These are phyloP conservation scores for Calyptomena viridis DNA, from an alignment of 2,113 vertebrate species.

Conservation along the genomic window DNA sequence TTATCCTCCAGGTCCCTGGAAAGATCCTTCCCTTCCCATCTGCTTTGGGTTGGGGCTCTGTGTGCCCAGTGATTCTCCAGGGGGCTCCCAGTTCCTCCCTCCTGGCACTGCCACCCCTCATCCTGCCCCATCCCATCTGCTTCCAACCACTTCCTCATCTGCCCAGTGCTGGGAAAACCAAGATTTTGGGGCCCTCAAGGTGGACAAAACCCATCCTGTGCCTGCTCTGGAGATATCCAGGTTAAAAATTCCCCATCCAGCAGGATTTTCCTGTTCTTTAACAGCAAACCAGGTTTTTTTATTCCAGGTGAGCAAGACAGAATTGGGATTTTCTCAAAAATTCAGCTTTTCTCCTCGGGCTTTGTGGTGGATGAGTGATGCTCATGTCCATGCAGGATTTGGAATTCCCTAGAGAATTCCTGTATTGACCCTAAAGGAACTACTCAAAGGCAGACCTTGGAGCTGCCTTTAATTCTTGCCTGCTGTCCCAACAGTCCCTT, in stretches of 20 bases:
- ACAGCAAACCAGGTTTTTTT: not conserved
- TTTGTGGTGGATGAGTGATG: accelerated
- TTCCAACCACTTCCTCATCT: conserved; percentile 53
- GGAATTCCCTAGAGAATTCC: not conserved
- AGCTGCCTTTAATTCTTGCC: not conserved
- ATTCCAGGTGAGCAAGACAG: not conserved
- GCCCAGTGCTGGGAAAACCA: conserved; percentile 46
- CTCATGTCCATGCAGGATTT: accelerated
- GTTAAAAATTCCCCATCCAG: not conserved
- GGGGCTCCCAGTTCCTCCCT: not conserved
- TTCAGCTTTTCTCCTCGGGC: not conserved
- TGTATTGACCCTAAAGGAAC: not conserved
- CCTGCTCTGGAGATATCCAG: not conserved
- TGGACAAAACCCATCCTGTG: not conserved
- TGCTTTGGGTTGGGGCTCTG: conserved; percentile 67
- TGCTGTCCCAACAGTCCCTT: accelerated
- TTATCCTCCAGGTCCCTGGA: not conserved
- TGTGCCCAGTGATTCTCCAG: not conserved
- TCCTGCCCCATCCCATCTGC: conserved; percentile 35
- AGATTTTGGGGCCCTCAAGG: conserved; percentile 37
- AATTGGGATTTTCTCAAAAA: not conserved
- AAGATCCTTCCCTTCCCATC: not conserved
- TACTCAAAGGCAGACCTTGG: not conserved
- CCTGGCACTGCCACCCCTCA: not conserved
- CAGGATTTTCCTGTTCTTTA: not conserved